These are phyloP conservation scores for Mystacornis crossleyi DNA, from an alignment of 2,113 vertebrate species.

Conservation along the genomic window DNA sequence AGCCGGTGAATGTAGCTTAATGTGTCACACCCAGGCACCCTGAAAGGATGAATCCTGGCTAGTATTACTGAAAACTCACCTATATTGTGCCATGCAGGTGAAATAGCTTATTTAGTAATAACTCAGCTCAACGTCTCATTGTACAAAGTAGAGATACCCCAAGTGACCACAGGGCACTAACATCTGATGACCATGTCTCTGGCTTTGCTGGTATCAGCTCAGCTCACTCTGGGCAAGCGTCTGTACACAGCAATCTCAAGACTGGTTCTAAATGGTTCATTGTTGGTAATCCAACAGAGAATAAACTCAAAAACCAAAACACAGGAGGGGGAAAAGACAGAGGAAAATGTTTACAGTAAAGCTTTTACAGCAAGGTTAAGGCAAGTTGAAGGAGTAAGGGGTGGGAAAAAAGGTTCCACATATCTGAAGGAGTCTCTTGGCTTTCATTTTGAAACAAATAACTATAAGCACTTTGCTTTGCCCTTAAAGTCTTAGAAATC, in stretches of 20 bases:
- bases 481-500: background rate
- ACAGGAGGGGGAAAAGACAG: fast-evolving
- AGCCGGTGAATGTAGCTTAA: background rate
- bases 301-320: background rate
- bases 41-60: background rate
- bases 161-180: background rate
- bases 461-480: background rate
- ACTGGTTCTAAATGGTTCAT: background rate
- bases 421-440: background rate
- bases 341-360: background rate
- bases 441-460: background rate
- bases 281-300: background rate
- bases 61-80: background rate
- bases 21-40: too few relatives aligned
- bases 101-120: background rate
- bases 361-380: background rate
- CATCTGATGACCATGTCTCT: background rate
- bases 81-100: background rate
- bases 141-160: background rate
- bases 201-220: background rate
- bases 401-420: background rate
- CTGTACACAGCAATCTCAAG: background rate
- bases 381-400: background rate
- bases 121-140: background rate
- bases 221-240: background rate